Evolutionary conservation across 2,888 invertebrate species (phyloP).

Genomic region (Monopis laevigella): DNA sequence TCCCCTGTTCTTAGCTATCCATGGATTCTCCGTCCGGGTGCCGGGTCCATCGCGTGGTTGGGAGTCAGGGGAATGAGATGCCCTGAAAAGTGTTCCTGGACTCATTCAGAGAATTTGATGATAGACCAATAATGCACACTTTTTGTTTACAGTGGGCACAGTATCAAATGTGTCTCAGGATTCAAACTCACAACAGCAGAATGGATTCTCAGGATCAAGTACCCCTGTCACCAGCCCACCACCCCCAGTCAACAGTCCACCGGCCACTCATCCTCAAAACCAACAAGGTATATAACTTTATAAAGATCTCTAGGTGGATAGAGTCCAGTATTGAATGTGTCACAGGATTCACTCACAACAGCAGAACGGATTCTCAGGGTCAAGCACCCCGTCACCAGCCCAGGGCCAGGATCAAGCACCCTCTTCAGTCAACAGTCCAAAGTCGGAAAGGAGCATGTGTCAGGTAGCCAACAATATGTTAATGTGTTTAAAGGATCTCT

Average conservation of each 20-base stretch:
- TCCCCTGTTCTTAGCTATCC: no score
- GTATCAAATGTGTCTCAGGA: constrained; percentile 35
- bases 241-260: constrained; percentile 45
- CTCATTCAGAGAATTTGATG: no score
- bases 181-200: constrained; percentile 33
- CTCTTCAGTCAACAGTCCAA: constrained; percentile 40
- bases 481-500: no score
- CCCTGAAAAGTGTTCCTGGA: no score
- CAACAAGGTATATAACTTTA: constrained; percentile 30
- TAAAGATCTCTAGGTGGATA: no score
- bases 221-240: constrained; percentile 32
- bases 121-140: not conserved
- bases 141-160: constrained; percentile 17
- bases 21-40: no score
- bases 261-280: constrained; percentile 32
- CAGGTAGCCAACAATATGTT: no score
- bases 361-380: constrained; percentile 48
- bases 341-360: constrained; percentile 26
- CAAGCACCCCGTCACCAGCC: constrained; percentile 30
- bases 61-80: no score
- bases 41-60: no score
- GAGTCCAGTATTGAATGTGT: no score
- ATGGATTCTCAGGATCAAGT: constrained; percentile 42
- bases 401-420: no score
- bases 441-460: no score